phyloP scores from a whole-genome alignment of 1,140 invertebrate species.

The Holcopasites calliopsidis region DNA sequence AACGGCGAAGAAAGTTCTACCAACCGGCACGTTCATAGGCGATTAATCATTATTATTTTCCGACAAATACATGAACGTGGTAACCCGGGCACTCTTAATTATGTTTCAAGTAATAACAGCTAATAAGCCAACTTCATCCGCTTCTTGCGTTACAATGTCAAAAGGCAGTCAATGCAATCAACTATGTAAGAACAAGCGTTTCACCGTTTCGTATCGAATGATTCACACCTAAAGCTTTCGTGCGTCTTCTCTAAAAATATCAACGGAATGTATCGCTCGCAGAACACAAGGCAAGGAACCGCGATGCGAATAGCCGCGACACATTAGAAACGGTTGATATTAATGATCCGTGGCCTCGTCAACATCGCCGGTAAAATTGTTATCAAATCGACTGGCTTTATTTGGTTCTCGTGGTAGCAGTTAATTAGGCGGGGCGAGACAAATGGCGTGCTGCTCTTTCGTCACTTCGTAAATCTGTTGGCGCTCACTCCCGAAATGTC shows the following conservation, averaged over 20 bases:
- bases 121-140: too few species aligned
- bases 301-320: not conserved
- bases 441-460: constrained; percentile 40
- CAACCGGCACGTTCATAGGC: too few species aligned
- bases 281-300: constrained; percentile 2
- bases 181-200: too few species aligned
- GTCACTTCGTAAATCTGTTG: constrained; percentile 57
- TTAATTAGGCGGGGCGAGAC: constrained; percentile 52
- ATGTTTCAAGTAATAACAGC: too few species aligned
- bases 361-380: constrained; percentile 16
- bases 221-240: not conserved
- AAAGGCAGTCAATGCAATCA: too few species aligned
- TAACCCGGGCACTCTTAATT: too few species aligned
- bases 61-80: not conserved
- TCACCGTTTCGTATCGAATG: not conserved
- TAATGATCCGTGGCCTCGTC: not conserved
- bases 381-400: constrained; percentile 46
- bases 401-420: constrained; percentile 32
- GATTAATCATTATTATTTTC: not conserved
- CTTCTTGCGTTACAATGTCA: too few species aligned
- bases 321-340: not conserved
- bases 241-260: constrained; percentile 23
- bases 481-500: constrained; percentile 37
- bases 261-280: not conserved
- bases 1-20: not conserved